phyloP scores from a whole-genome alignment of 2,888 invertebrate genomes.

The Pammene fasciana region DNA sequence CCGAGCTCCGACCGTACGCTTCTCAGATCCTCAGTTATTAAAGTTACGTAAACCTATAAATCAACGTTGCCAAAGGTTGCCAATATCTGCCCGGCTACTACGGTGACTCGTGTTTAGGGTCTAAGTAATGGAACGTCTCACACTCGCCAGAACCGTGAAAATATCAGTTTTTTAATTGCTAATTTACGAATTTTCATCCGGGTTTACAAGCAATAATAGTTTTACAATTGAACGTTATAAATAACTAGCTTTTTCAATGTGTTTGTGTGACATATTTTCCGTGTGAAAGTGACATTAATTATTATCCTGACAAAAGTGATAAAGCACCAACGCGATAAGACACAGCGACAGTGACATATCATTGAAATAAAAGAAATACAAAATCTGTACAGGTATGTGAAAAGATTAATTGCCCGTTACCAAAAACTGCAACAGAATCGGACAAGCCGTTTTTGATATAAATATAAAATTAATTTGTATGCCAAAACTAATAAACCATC shows the following conservation, averaged over 20 bases:
- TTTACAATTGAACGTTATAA: neutral
- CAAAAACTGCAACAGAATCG: too few species aligned
- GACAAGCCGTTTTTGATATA: too few species aligned
- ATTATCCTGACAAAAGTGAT: too few species aligned
- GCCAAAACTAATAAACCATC: too few species aligned
- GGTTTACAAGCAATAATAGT: neutral
- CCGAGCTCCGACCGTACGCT: too few species aligned
- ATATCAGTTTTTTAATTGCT: neutral
- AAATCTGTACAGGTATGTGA: too few species aligned
- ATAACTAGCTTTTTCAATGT: neutral
- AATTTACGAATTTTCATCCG: constrained; percentile 4
- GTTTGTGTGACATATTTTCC: neutral
- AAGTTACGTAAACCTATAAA: constrained; percentile 15
- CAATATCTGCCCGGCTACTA: neutral
- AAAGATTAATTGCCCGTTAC: too few species aligned
- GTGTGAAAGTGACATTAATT: too few species aligned
- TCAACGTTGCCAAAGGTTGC: constrained; percentile 5
- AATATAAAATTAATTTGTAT: too few species aligned
- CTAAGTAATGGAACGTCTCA: neutral
- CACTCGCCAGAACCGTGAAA: neutral
- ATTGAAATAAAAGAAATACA: too few species aligned
- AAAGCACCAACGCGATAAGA: too few species aligned
- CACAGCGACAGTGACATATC: too few species aligned
- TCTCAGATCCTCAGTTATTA: constrained; percentile 10
- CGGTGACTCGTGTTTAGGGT: constrained; percentile 1